Base-by-base conservation (phyloP, 2,797 vertebrate species). In the Phyllotis vaccarum region DNA sequence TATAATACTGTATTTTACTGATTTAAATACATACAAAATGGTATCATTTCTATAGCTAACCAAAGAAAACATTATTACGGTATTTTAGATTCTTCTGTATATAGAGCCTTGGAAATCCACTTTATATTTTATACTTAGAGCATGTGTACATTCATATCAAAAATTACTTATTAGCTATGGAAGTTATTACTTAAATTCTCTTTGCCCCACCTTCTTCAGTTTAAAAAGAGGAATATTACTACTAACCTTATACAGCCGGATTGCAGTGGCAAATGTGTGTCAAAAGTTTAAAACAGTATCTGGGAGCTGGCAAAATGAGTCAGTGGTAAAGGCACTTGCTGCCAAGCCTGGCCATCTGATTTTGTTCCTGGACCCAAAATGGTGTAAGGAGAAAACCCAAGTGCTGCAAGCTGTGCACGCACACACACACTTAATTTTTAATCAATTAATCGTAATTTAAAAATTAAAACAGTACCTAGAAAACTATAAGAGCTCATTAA, bases 401-500 rank as follows among this genome's bases (percentile, higher is more conserved):
- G 46, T 52, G 82, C 43, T n/a, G 43, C 82, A 85, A 85, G 62
- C 49, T 85, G 43, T 49, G 3, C 2, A 43, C 49, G 19, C 29
- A 34, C 75, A 75, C 37, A 74, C 72, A 56, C 79, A 29, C n/a
- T 9, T 6, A 60, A 24, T 58, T 21, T 2, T 58, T 43, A 64
- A 46, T 37, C n/a, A 80, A 37, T 83, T 31, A 64, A 85, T 34
- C n/a, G 34, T 85, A 85, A 85, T 27, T 85, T n/a, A 70, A 70
- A n/a, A n/a, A 70, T 9, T 70, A 68, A 68, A 68, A 86, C 13
- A 95, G 72, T 78, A 92, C 29, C 81, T 56, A 54, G n/a, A 5
- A 96, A 93, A 72, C 40, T 96, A 7, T 72, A 96, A 93, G 70
- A 24, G 29, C 34, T 95, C n/a, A 87, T 62, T 87, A 95, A n/a